A percentile compares a stretch with the other conserved stretches of the same genome.
Conservation (phyloP, 2,113 vertebrate species). For the Ameiurus melas region DNA sequence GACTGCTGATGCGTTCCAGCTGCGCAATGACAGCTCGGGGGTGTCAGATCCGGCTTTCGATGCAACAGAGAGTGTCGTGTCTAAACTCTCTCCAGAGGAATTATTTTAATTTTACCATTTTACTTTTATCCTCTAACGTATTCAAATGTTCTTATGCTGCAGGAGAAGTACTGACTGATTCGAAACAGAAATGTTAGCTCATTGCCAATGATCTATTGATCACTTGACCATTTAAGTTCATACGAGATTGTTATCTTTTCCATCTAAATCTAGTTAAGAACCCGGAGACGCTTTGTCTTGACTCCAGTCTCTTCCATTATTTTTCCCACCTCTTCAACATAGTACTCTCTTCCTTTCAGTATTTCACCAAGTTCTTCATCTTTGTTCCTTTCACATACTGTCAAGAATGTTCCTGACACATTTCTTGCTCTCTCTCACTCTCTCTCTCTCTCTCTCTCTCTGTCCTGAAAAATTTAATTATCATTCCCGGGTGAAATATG, state of each 20-base stretch:
- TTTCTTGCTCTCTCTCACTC: neutral
- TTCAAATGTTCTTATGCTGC: neutral
- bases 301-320: neutral
- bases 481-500: slow-evolving; percentile 7
- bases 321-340: neutral
- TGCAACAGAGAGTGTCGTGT: neutral
- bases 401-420: neutral
- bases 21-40: neutral
- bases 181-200: neutral
- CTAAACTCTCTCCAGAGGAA: neutral
- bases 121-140: neutral
- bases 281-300: neutral
- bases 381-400: neutral
- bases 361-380: neutral
- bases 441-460: neutral
- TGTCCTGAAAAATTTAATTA: neutral
- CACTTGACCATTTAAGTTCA: neutral
- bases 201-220: neutral
- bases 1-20: neutral
- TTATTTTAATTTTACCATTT: neutral
- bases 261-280: neutral
- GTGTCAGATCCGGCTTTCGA: neutral
- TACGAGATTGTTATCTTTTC: neutral
- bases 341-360: neutral
- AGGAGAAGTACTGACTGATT: neutral